Base-by-base conservation (phyloP, 2,797 vertebrate species). In the Betta splendens region DNA sequence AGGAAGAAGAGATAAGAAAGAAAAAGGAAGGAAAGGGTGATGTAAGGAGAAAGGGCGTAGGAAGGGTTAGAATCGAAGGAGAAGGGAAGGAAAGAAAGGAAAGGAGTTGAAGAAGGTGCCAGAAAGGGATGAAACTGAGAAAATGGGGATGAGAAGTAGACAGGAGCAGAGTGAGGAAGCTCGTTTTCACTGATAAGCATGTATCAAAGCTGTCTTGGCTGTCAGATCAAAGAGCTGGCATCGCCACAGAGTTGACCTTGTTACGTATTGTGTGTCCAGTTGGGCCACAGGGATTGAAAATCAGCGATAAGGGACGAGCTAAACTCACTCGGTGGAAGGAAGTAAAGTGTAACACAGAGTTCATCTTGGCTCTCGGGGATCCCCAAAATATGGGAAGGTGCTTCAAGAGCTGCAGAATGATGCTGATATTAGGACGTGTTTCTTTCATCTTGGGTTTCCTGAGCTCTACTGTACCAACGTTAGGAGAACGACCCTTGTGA, bases 211-310 rank as follows among this genome's bases (percentile, higher is more conserved):
- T 38, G 69, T 64, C 65, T 49, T 64, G 69, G 77, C 79, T 69
- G 77, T 82, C 79, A 81, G 76, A 89, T 85, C 77, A 87, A 84
- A 89, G 81, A 47, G 72, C 52, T 18, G 59, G 52, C 68, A 12
- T 76, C 62, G 42, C 54, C 44, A 18, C 35, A 5, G 72, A 69
- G 55, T 59, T 53, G 36, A 76, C 72, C 80, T 65, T 77, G 76
- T 50, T 46, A 47, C 56, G 67, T 63, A 58, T 79, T 55, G 5
- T 13, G 1, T 62, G 76, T 78, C 75, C 72, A 56, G 45, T 54
- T 17, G 67, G 38, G 48, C 77, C 72, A 45, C 58, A 52, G 79
- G 69, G 80, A 81, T 54, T 37, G 12, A 39, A 64, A 66, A 68
- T 69, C 65, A 56, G 60, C 1, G 72, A 79, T 75, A 58, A 69